These are phyloP conservation scores for Reticulitermes speratus DNA, from an alignment of 1,140 invertebrate species.

Conservation along the genomic window DNA sequence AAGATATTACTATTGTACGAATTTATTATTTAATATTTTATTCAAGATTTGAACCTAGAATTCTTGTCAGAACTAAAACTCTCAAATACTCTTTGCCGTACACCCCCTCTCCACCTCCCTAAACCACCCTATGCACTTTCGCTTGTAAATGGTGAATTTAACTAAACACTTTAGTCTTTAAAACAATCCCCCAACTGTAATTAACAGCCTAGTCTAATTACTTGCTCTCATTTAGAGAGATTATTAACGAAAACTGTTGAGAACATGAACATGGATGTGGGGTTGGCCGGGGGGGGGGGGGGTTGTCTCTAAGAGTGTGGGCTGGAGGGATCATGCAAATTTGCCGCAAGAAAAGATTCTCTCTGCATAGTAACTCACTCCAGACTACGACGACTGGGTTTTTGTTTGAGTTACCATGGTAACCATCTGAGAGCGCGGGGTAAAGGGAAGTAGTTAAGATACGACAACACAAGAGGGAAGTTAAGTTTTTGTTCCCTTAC, in stretches of 20 bases:
- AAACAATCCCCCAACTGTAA: constrained; percentile 35
- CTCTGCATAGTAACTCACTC: background rate
- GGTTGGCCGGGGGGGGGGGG: background rate
- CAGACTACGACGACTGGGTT: background rate
- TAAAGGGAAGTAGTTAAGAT: constrained; percentile 7
- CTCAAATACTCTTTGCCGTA: background rate
- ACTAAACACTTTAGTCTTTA: constrained; percentile 33
- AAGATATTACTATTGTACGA: background rate
- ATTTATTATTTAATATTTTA: background rate
- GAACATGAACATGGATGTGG: background rate
- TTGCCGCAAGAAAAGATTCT: constrained; percentile 26
- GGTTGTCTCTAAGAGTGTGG: constrained; percentile 5
- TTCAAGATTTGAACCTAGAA: background rate
- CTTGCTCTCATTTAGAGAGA: constrained; percentile 33
- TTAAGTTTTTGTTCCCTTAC: background rate
- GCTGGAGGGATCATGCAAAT: constrained; percentile 30
- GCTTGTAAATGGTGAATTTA: constrained; percentile 32
- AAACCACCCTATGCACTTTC: background rate
- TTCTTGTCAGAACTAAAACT: background rate
- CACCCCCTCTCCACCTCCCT: background rate
- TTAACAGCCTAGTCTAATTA: constrained; percentile 33
- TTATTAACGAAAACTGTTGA: constrained; percentile 30
- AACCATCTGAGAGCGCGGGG: background rate
- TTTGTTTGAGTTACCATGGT: constrained; percentile 4
- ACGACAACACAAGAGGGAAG: background rate